These are phyloP conservation scores for Agriopis marginaria DNA, from an alignment of 2,888 invertebrate species.

Conservation along the genomic window DNA sequence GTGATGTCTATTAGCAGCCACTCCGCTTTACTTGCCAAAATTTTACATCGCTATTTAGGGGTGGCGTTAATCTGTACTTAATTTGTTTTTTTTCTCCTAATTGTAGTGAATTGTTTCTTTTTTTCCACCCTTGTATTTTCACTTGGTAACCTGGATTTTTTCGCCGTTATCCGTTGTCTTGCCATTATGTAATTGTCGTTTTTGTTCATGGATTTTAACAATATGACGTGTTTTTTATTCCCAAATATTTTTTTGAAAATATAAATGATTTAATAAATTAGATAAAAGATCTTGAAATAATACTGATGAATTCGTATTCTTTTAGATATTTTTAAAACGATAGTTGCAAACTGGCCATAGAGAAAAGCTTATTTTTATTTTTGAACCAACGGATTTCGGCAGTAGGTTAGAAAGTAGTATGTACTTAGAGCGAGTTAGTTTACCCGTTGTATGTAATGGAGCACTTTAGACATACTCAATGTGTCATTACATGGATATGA, in stretches of 20 bases:
- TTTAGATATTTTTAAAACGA: conserved; percentile 34
- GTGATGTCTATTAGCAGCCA: conserved; percentile 70
- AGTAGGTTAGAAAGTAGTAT: conserved; percentile 70
- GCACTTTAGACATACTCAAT: conserved; percentile 79
- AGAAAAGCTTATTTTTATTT: conserved; percentile 41
- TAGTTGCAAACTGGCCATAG: conserved; percentile 36
- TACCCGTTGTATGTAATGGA: conserved; percentile 79
- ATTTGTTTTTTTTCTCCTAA: conserved; percentile 64
- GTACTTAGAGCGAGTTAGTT: conserved; percentile 74
- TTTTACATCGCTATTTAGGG: conserved; percentile 54
- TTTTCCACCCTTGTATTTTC: conserved; percentile 69
- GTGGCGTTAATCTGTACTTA: conserved; percentile 74
- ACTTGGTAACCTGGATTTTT: conserved; percentile 67
- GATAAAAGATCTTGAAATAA: not conserved
- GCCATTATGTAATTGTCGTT: conserved; percentile 40
- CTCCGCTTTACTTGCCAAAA: conserved; percentile 78
- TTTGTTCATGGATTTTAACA: conserved; percentile 3
- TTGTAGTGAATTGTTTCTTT: conserved; percentile 53
- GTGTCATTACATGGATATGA: conserved; percentile 84
- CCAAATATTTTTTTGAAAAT: not conserved
- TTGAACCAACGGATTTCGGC: conserved; percentile 58
- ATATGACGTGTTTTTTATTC: not conserved
- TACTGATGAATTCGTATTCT: not conserved
- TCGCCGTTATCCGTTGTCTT: conserved; percentile 56
- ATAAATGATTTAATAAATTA: not conserved